Evolutionary conservation across 2,797 vertebrate species (phyloP), one percentile per base, ranked within the genome.

Genomic region (Sternotherus odoratus): DNA sequence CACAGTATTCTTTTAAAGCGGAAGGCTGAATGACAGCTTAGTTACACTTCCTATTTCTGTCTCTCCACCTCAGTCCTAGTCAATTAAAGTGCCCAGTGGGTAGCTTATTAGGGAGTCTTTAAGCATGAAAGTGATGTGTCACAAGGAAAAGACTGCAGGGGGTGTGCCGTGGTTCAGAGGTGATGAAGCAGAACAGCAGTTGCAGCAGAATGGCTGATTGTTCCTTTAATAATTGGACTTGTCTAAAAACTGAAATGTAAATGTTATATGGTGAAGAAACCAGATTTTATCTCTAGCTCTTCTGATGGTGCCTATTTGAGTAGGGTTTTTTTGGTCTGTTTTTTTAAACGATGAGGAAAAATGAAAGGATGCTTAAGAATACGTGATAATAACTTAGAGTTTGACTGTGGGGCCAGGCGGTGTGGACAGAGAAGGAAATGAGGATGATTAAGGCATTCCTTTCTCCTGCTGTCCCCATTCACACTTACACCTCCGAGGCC

Each of bases 61-160:
- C 39, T 88, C n/a, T 85, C 11, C 8, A 63, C n/a, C 53, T 95
- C 77, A 88, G 75, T 85, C 39, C 26, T 30, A 23, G 6, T 2
- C 43, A 83, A 17, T 82, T 95, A 74, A 92, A 89, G 43, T 80
- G 4, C 12, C 46, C 28, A 75, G 19, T 28, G 26, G 28, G 21
- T 51, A 83, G 15, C 39, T 72, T 91, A 94, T 91, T 53, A 79
- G 46, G 24, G 48, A 86, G 8, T 49, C 28, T 91, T 93, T 91
- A 56, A 77, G 8, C 21, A 80, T 86, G 39, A 77, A 92, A 91
- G 2, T 51, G 77, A 43, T 48, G 28, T 33, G 3, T 69, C 57
- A 89, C 54, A 81, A 49, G 30, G 48, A 91, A 91, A 86, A 92
- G 21, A 46, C 23, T 84, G 6, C 57, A 93, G 63, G 39, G 82